Conservation (phyloP, 1,140 invertebrate genomes). For the Rhyacophila brunnea region DNA sequence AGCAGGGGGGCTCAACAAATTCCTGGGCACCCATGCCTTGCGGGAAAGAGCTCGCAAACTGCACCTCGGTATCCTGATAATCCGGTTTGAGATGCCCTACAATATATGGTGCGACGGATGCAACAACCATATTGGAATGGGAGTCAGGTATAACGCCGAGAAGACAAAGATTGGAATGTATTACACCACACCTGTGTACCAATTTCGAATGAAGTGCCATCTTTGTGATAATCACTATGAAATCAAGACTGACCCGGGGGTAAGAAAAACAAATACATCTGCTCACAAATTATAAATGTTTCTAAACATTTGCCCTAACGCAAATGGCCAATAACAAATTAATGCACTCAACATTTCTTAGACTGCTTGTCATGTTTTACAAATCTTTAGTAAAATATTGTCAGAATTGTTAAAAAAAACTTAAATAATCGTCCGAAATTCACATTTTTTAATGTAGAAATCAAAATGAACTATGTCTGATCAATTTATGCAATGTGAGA, state of each 20-base stretch:
- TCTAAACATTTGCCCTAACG: no score
- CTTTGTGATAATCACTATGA: slow-evolving; percentile 97
- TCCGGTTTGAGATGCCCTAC: slow-evolving; percentile 99
- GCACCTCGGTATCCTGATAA: slow-evolving; percentile 94
- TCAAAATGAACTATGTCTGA: no score
- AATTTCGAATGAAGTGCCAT: slow-evolving; percentile 99
- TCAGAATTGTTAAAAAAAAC: no score
- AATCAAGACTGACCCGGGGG: slow-evolving; percentile 97
- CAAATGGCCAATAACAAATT: no score
- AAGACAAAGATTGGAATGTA: slow-evolving; percentile 99
- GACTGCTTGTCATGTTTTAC: no score
- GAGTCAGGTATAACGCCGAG: slow-evolving; percentile 98
- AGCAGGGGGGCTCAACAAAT: slow-evolving; percentile 91
- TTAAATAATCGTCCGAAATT: no score
- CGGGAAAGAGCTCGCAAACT: slow-evolving; percentile 93
- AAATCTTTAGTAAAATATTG: no score
- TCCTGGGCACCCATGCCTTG: slow-evolving; percentile 92
- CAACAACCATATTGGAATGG: slow-evolving; percentile 98
- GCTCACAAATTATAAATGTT: no score
- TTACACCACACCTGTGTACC: slow-evolving; percentile 95
- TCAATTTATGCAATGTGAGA: no score
- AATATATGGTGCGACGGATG: slow-evolving; percentile 99
- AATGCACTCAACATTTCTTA: no score
- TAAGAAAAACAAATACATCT: slow-evolving; percentile 56
- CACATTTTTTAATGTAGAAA: no score